Evolutionary conservation across 2,797 vertebrate genomes (phyloP).

Genomic region (Anisognathus igniventris): DNA sequence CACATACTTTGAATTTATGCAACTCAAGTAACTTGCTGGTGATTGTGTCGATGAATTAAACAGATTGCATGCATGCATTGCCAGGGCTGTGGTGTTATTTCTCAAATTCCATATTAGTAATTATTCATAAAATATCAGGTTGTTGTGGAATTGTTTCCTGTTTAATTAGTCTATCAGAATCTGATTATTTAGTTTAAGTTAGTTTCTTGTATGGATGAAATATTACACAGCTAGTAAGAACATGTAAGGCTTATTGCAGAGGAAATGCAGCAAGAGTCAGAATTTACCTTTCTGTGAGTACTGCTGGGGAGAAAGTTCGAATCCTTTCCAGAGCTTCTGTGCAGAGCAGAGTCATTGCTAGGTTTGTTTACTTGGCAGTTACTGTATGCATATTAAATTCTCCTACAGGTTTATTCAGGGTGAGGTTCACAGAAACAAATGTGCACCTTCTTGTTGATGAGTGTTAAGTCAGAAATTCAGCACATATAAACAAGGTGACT

Average conservation of each 20-base stretch:
- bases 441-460: slow-evolving; percentile 20
- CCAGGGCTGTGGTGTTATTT: background rate
- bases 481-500: background rate
- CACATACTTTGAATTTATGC: background rate
- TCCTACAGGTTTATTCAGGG: background rate
- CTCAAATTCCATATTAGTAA: background rate
- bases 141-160: background rate
- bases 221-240: background rate
- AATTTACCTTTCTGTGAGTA: background rate
- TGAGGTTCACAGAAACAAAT: background rate
- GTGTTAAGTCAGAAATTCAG: slow-evolving; percentile 22
- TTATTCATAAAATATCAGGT: background rate
- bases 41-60: background rate
- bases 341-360: background rate
- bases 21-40: background rate
- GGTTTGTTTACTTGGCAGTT: background rate
- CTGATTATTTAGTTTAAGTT: background rate
- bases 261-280: background rate
- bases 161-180: background rate
- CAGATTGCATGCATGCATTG: background rate
- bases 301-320: background rate
- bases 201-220: background rate
- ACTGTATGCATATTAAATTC: background rate
- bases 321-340: background rate
- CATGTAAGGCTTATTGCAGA: background rate